Conservation (phyloP, 2,888 invertebrate species). For the Seira ritae region DNA sequence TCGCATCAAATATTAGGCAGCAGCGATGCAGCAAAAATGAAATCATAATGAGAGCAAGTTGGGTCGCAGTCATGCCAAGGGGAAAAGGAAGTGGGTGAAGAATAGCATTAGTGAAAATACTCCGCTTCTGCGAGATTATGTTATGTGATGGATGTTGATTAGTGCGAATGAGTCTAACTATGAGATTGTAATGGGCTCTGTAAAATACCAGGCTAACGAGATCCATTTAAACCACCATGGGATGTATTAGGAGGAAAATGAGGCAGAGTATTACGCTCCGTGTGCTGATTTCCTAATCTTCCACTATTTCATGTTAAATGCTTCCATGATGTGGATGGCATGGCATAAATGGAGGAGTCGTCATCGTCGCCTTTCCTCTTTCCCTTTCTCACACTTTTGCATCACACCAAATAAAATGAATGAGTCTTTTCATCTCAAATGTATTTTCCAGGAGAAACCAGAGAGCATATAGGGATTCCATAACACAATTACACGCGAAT, state of each 20-base stretch:
- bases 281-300: constrained; percentile 60
- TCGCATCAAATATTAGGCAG: no score
- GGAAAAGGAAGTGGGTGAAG: no score
- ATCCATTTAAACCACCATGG: constrained; percentile 58
- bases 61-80: no score
- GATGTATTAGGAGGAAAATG: constrained; percentile 68
- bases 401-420: constrained; percentile 34
- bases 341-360: no score
- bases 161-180: constrained; percentile 59
- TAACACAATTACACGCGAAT: constrained; percentile 6
- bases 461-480: neutral
- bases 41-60: no score
- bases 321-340: neutral
- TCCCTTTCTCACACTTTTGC: constrained; percentile 46
- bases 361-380: neutral
- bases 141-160: constrained; percentile 9
- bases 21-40: no score
- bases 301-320: constrained; percentile 1
- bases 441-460: neutral
- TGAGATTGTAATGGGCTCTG: constrained; percentile 68
- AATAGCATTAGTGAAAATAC: no score
- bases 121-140: neutral
- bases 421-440: neutral
- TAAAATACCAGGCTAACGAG: constrained; percentile 60
- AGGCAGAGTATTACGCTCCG: constrained; percentile 64